Evolutionary conservation across 2,113 vertebrate genomes (phyloP), one percentile per base, ranked within the genome.

Genomic region (Anser brachyrhynchus): DNA sequence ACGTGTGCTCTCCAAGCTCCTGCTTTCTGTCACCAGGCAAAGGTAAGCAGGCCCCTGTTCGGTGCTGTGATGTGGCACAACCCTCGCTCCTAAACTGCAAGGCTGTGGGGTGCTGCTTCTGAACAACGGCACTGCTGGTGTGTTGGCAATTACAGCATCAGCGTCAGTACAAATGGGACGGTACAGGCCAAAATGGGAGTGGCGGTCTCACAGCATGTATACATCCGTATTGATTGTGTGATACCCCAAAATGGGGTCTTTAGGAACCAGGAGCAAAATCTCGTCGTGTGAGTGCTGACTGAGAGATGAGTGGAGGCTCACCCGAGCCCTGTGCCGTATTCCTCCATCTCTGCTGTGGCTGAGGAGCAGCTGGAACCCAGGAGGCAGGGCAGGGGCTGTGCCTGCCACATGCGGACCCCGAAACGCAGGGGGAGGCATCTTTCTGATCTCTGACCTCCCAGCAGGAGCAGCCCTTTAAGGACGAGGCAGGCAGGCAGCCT

Each of bases 401-500:
- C 62, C 65, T 86, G 23, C 39, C 35, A 10, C 22, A 6, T 13
- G 3, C 64, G 46, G n/a, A 44, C 62, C 37, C 46, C 70, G 64
- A 80, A 71, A 72, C 37, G 23, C 3, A 1, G 70, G 55, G 31
- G 23, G 25, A 72, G 23, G 31, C 51, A 62, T 78, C 21, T 20
- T 64, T 64, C 41, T 54, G 31, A 7, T 66, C 46, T 29, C 58
- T 4, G 33, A 9, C 13, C 31, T 88, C 39, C 18, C 39, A 16
- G 69, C 44, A 84, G 93, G 54, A 78, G 5, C 84, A 92, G 70
- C 93, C 93, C 95, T 96, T 96, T 96, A 96, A 97, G 93, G 90
- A 91, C 71, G 71, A 94, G 85, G 44, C 22, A 44, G 71, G 59
- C 7, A 0, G 44, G 71, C 55, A 39, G 61, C 26, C 0, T 7